phyloP scores from a whole-genome alignment of 2,113 vertebrate species.

The Leiothrix lutea region DNA sequence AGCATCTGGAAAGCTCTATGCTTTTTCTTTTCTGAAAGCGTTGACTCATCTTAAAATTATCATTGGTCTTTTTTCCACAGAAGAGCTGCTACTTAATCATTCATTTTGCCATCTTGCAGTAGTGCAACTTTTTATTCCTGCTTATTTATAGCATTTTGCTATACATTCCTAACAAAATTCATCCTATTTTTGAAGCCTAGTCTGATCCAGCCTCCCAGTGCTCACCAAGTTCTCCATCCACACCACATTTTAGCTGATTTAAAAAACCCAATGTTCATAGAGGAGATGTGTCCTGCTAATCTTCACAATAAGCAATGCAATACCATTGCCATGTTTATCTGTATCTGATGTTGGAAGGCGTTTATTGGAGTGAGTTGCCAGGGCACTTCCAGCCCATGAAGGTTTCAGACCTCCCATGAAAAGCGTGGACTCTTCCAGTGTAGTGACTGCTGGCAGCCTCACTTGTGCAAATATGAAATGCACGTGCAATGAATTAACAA shows the following conservation, averaged over 20 bases:
- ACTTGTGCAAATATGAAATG: background rate
- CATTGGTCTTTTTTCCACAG: background rate
- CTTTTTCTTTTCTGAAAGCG: background rate
- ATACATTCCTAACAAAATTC: background rate
- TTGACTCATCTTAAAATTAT: background rate
- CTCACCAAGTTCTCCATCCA: background rate
- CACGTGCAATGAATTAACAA: background rate
- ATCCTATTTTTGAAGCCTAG: background rate
- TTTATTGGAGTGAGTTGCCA: background rate
- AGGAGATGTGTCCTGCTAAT: background rate
- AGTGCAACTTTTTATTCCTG: background rate
- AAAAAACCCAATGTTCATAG: background rate
- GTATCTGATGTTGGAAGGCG: background rate
- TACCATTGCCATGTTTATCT: background rate
- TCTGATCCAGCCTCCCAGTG: background rate
- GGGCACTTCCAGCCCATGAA: background rate
- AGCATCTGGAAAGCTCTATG: background rate
- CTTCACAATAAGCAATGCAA: background rate
- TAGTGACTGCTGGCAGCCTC: background rate
- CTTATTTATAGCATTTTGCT: background rate
- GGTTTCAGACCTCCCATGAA: background rate
- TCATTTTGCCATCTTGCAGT: background rate
- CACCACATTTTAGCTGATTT: background rate
- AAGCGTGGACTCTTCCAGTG: background rate
- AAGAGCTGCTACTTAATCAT: background rate